Percentiles rank a stretch among this genome's conserved stretches.
phyloP scores from a whole-genome alignment of 2,113 vertebrate genomes.

The Tupaia tana region DNA sequence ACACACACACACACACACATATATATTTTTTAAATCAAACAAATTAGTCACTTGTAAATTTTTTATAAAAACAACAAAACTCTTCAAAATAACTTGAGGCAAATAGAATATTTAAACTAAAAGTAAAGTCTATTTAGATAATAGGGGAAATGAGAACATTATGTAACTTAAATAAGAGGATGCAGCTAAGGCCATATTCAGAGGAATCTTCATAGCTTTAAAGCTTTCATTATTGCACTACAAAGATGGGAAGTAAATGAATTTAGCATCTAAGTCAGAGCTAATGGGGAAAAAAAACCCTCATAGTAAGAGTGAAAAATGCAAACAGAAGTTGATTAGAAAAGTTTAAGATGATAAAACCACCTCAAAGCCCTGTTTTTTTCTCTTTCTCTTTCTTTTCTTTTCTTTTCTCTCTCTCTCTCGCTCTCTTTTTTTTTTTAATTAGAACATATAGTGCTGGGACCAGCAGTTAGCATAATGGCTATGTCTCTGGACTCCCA shows the following conservation, averaged over 20 bases:
- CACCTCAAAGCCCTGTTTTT: neutral
- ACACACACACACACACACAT: neutral
- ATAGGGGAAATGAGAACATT: neutral
- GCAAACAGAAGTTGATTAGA: neutral
- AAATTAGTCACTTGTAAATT: neutral
- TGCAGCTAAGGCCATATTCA: neutral
- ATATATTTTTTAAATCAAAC: neutral
- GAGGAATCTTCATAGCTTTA: neutral
- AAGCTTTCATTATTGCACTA: neutral
- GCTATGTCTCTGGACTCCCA: too few species aligned
- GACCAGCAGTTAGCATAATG: too few species aligned
- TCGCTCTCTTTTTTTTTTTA: too few species aligned
- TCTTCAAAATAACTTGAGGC: neutral
- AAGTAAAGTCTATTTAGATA: neutral
- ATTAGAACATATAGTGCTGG: neutral
- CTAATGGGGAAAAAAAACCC: too few species aligned
- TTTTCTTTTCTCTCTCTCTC: neutral
- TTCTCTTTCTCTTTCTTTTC: neutral
- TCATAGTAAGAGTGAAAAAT: neutral
- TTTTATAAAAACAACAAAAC: neutral
- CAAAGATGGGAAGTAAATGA: neutral
- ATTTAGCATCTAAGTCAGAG: neutral
- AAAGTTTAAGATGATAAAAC: neutral
- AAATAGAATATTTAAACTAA: neutral
- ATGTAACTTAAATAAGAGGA: rapidly evolving